Conservation (phyloP, 2,888 invertebrate species). For the Pollenia amentaria region DNA sequence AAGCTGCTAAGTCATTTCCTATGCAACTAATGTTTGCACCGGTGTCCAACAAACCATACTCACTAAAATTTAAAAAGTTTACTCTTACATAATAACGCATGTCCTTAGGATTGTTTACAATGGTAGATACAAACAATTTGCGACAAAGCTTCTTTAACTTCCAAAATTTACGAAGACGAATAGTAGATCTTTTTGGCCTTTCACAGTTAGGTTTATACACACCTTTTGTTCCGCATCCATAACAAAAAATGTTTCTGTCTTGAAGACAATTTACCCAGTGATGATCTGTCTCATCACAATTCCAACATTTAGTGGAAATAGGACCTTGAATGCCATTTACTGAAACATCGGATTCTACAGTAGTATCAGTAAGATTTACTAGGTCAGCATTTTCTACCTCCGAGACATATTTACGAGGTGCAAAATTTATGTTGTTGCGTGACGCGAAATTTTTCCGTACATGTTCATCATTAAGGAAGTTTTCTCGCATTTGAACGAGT, state of each 20-base stretch:
- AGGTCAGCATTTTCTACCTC: background rate
- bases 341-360: background rate
- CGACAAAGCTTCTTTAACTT: background rate
- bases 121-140: constrained; percentile 9
- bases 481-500: constrained; percentile 10
- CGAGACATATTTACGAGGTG: background rate
- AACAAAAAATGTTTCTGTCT: background rate
- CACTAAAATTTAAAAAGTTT: constrained; percentile 15
- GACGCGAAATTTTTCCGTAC: background rate
- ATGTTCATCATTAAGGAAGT: constrained; percentile 16
- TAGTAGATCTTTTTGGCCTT: constrained; percentile 15
- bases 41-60: constrained; percentile 49
- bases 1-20: constrained; percentile 19
- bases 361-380: background rate
- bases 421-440: background rate
- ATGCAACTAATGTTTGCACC: constrained; percentile 57
- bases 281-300: background rate
- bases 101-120: background rate
- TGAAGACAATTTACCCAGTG: background rate
- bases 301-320: background rate
- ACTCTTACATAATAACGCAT: constrained; percentile 45
- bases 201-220: background rate
- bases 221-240: background rate
- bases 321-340: too few species aligned
- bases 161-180: background rate